Evolutionary conservation across 2,888 invertebrate species (phyloP), one percentile per base, ranked within the genome.

Genomic region (Nowickia ferox): DNA sequence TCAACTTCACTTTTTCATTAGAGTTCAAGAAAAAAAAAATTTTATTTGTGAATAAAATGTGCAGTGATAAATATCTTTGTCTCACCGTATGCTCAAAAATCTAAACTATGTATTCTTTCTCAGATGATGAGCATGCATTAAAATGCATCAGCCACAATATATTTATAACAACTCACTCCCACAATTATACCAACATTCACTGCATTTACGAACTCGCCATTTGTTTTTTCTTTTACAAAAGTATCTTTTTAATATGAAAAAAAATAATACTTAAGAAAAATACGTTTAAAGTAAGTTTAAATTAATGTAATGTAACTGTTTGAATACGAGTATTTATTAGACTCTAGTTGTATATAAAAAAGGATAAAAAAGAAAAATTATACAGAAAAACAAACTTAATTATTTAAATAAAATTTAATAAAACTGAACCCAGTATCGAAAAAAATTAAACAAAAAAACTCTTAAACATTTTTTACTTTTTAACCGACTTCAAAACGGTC

Each of bases 261-360:
- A 42, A 42, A n/a, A 42, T n/a, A n/a, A 22, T 22, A 17, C 1
- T 61, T 51, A 63, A 63, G 17, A 51, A n/a, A 51, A 40, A 48
- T 42, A 69, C 6, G 19, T 66, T 66, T 65, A 22, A 15, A 48
- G 17, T 66, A 66, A 48, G 38, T 51, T 66, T 48, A 61, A 30
- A 40, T 8, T 48, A 59, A 44, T 66, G 48, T 80, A 72, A 57
- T 30, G 48, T 80, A 72, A 57, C 42, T 66, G 72, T 72, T 80
- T 80, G 66, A 55, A 57, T 80, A n/a, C n/a, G n/a, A n/a, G n/a
- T n/a, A 84, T 80, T 71, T 75, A 79, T 84, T 65, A 63, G 59
- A 59, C 55, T 76, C 51, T 61, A 84, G 68, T 46, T 81, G 84
- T 77, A 85, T 48, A 17, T 1, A 1, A 59, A 40, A 51, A 65